Percentiles rank a stretch among this genome's conserved stretches.
Evolutionary conservation across 1,140 invertebrate genomes (phyloP).

Genomic region (Belonocnema kinseyi): DNA sequence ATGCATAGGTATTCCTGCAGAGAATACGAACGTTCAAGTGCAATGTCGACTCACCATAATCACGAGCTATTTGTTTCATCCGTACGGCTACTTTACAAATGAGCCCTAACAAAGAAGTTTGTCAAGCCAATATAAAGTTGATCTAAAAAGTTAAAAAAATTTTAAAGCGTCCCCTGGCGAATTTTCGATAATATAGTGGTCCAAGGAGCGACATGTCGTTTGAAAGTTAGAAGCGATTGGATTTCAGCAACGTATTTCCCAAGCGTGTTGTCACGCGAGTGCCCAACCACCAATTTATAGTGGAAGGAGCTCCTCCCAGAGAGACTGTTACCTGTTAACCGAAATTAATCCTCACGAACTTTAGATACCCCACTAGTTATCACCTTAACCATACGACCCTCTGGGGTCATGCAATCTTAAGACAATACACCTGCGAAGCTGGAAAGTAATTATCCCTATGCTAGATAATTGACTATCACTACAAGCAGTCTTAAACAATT

Average conservation of each 20-base stretch:
- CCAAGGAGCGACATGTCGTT: slow-evolving; percentile 9
- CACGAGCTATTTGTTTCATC: too few species aligned
- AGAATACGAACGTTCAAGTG: too few species aligned
- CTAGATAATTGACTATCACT: too few species aligned
- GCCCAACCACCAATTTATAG: slow-evolving; percentile 42
- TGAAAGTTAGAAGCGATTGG: slow-evolving; percentile 44
- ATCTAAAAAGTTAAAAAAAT: slow-evolving; percentile 4
- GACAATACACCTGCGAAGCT: not conserved
- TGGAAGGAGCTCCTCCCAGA: slow-evolving; percentile 38
- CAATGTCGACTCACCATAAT: too few species aligned
- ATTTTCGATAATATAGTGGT: slow-evolving; percentile 8
- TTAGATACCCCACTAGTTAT: not conserved
- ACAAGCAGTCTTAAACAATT: too few species aligned
- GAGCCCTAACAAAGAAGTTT: not conserved
- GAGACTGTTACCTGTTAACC: slow-evolving; percentile 54
- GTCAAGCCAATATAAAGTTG: not conserved
- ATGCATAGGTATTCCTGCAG: too few species aligned
- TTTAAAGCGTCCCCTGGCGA: slow-evolving; percentile 16
- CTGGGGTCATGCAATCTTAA: slow-evolving; percentile 15
- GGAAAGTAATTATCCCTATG: not conserved
- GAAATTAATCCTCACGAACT: slow-evolving; percentile 48
- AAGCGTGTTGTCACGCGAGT: slow-evolving; percentile 41
- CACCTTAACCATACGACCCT: slow-evolving; percentile 20
- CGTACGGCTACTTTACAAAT: too few species aligned
- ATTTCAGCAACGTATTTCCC: slow-evolving; percentile 49